phyloP scores from a whole-genome alignment of 2,797 vertebrate species.

The Heliangelus exortis region DNA sequence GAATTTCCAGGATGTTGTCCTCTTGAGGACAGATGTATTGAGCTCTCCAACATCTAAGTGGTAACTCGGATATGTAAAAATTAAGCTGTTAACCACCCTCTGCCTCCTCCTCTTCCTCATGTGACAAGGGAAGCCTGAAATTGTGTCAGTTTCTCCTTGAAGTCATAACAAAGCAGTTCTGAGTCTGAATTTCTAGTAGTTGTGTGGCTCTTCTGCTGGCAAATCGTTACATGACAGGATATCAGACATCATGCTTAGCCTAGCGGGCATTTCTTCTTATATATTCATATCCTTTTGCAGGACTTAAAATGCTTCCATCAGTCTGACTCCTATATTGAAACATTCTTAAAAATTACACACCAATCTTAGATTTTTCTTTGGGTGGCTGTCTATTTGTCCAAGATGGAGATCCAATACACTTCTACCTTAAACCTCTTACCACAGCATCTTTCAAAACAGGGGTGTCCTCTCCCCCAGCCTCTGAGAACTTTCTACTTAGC shows the following conservation, averaged over 20 bases:
- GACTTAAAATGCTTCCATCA: background rate
- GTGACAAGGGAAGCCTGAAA: background rate
- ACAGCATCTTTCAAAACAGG: background rate
- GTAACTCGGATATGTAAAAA: background rate
- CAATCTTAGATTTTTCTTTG: background rate
- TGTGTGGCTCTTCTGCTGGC: background rate
- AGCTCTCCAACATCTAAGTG: background rate
- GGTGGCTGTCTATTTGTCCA: background rate
- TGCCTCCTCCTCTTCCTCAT: background rate
- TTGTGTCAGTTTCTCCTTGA: background rate
- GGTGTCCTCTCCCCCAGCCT: background rate
- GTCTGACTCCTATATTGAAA: background rate
- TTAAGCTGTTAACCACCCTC: background rate
- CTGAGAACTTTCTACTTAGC: background rate
- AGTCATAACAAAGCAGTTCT: background rate
- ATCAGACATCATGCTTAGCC: fast-evolving
- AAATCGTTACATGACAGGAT: background rate
- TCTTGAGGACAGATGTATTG: background rate
- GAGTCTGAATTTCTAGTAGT: background rate
- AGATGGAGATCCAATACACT: background rate
- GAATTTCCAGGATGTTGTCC: background rate
- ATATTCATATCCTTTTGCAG: background rate
- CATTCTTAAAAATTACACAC: background rate
- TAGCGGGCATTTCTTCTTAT: background rate
- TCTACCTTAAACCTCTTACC: background rate